Evolutionary conservation across 1,140 invertebrate species (phyloP).

Genomic region (Aphelenchoides besseyi): DNA sequence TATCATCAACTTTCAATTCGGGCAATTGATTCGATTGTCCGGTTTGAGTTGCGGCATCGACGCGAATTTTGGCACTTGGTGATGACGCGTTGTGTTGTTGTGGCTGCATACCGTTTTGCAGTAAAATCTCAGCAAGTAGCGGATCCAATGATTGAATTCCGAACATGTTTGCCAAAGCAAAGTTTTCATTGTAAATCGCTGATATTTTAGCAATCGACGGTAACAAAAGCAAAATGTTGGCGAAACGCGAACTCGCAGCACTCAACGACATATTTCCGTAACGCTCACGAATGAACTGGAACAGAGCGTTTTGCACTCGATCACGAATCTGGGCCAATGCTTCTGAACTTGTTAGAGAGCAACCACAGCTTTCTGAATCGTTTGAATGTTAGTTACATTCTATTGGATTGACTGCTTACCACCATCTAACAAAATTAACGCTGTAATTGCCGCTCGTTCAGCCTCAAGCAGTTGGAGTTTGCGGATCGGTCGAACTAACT

Average conservation of each 20-base stretch:
- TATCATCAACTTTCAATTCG: slow-evolving; percentile 1
- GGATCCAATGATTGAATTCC: slow-evolving; percentile 47
- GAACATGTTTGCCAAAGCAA: slow-evolving; percentile 49
- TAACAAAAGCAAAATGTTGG: slow-evolving; percentile 42
- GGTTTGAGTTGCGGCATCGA: slow-evolving; percentile 13
- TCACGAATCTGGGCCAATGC: slow-evolving; percentile 31
- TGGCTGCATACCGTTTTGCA: slow-evolving; percentile 21
- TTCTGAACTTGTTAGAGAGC: slow-evolving; percentile 10
- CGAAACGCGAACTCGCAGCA: slow-evolving; percentile 43
- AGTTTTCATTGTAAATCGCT: slow-evolving; percentile 48
- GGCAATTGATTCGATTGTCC: neutral
- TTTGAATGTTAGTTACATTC: neutral
- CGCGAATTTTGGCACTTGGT: neutral
- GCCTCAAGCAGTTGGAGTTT: slow-evolving; percentile 38
- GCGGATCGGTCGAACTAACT: slow-evolving; percentile 42
- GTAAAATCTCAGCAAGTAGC: slow-evolving; percentile 40
- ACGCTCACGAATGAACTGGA: slow-evolving; percentile 50
- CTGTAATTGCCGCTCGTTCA: slow-evolving; percentile 39
- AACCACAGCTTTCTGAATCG: slow-evolving; percentile 29
- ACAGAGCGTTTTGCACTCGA: slow-evolving; percentile 43
- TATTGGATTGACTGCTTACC: slow-evolving; percentile 15
- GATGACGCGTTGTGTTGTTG: neutral
- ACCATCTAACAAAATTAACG: slow-evolving; percentile 47
- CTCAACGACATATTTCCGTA: slow-evolving; percentile 33
- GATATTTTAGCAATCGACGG: slow-evolving; percentile 49